Percentiles rank a stretch among this genome's conserved stretches.
These are phyloP conservation scores for Dolichallabes microphthalmus DNA, from an alignment of 2,113 vertebrate species.

Conservation along the genomic window DNA sequence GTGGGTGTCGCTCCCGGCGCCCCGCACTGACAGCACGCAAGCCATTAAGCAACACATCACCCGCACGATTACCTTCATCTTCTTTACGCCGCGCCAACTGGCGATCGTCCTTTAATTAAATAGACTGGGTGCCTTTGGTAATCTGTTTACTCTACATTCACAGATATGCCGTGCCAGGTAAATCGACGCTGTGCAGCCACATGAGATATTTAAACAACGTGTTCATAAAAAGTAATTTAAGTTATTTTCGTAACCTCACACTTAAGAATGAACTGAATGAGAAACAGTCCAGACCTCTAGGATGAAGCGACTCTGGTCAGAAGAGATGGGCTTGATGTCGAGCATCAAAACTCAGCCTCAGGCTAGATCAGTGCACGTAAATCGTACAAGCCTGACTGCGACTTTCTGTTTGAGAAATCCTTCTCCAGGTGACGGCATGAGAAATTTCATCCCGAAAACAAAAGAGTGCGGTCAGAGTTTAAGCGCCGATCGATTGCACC, in stretches of 20 bases:
- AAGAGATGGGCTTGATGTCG: conserved; percentile 7
- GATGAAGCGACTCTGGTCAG: conserved; percentile 13
- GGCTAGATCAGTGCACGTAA: not conserved
- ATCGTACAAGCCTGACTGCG: conserved; percentile 21
- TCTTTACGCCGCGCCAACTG: conserved; percentile 37
- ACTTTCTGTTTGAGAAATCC: conserved; percentile 40
- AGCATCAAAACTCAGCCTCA: conserved; percentile 15
- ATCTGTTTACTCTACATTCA: not conserved
- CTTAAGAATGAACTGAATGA: conserved; percentile 15
- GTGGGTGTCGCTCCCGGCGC: conserved; percentile 70
- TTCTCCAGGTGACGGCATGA: conserved; percentile 27
- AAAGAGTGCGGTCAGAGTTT: not conserved
- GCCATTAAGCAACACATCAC: conserved; percentile 59
- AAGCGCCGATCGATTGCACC: not conserved
- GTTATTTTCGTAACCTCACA: conserved; percentile 15
- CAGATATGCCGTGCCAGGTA: conserved; percentile 11
- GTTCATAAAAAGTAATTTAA: conserved; percentile 32
- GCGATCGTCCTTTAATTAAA: conserved; percentile 11
- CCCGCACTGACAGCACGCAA: conserved; percentile 61
- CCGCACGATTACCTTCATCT: conserved; percentile 60
- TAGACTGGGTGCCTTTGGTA: not conserved
- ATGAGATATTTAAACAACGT: conserved; percentile 37
- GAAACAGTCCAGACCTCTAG: conserved; percentile 21
- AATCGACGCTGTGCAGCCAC: conserved; percentile 28
- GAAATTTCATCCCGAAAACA: not conserved